Percentiles rank a stretch among this genome's conserved stretches.
Conservation (phyloP, 2,888 invertebrate genomes). For the Thecocarcelia acutangulata region DNA sequence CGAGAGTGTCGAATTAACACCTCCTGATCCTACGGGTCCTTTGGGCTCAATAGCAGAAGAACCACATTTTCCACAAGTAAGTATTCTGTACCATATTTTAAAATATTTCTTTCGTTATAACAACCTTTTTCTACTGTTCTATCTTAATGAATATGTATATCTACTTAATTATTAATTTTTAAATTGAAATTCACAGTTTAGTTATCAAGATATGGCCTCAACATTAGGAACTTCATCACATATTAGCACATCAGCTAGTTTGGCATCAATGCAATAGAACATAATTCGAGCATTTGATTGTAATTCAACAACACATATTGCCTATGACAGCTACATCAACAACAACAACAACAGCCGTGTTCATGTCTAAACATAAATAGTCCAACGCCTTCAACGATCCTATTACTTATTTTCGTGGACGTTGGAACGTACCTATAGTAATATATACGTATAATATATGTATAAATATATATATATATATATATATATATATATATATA, state of each 20-base stretch:
- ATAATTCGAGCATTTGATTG: conserved; percentile 71
- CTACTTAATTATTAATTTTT: background rate
- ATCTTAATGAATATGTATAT: no score
- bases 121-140: no score
- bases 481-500: conserved; percentile 65
- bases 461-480: conserved; percentile 45
- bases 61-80: conserved; percentile 85
- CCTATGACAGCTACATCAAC: conserved; percentile 63
- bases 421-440: conserved; percentile 54
- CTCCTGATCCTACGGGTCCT: conserved; percentile 87
- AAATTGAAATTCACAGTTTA: conserved; percentile 85
- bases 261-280: conserved; percentile 82
- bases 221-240: conserved; percentile 85
- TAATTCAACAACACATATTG: conserved; percentile 63
- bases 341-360: conserved; percentile 60
- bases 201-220: conserved; percentile 88
- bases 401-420: conserved; percentile 53
- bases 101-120: no score
- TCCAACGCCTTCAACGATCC: conserved; percentile 51
- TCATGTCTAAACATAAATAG: conserved; percentile 55
- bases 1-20: conserved; percentile 97
- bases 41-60: conserved; percentile 87
- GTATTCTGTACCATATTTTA: background rate
- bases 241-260: conserved; percentile 83
- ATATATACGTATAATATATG: no score